These are phyloP conservation scores for Anagrus nilaparvatae DNA, from an alignment of 1,140 invertebrate species.

Conservation along the genomic window DNA sequence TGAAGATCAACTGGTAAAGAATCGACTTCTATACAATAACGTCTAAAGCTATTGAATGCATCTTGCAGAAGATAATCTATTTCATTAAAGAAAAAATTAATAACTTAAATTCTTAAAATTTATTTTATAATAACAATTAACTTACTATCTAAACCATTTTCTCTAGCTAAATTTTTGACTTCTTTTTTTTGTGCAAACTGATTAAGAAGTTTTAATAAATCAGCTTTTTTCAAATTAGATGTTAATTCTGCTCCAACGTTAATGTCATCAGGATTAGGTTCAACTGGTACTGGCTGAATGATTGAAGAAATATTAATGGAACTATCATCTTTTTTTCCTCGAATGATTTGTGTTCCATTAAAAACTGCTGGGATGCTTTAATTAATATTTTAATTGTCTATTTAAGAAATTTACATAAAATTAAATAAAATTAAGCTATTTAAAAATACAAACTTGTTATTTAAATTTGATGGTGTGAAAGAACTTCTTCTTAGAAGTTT, in stretches of 20 bases:
- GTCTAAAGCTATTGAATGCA: slow-evolving; percentile 79
- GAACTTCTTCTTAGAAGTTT: no score
- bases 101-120: background rate
- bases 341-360: background rate
- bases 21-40: slow-evolving; percentile 76
- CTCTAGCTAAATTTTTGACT: slow-evolving; percentile 59
- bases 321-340: slow-evolving; percentile 17
- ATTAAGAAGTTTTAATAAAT: slow-evolving; percentile 71
- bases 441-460: no score
- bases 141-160: slow-evolving; percentile 78
- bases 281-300: slow-evolving; percentile 67
- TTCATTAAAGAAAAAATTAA: slow-evolving; percentile 3
- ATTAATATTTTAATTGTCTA: no score
- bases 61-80: slow-evolving; percentile 72
- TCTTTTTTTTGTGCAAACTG: slow-evolving; percentile 69
- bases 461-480: no score
- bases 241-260: slow-evolving; percentile 80
- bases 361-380: no score
- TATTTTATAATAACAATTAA: slow-evolving; percentile 14
- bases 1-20: slow-evolving; percentile 87
- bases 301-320: slow-evolving; percentile 45
- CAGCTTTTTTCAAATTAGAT: slow-evolving; percentile 66
- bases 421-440: no score
- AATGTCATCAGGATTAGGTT: slow-evolving; percentile 63
- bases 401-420: no score